These are phyloP conservation scores for Cathartes aura DNA, from an alignment of 2,113 vertebrate species.

Conservation along the genomic window DNA sequence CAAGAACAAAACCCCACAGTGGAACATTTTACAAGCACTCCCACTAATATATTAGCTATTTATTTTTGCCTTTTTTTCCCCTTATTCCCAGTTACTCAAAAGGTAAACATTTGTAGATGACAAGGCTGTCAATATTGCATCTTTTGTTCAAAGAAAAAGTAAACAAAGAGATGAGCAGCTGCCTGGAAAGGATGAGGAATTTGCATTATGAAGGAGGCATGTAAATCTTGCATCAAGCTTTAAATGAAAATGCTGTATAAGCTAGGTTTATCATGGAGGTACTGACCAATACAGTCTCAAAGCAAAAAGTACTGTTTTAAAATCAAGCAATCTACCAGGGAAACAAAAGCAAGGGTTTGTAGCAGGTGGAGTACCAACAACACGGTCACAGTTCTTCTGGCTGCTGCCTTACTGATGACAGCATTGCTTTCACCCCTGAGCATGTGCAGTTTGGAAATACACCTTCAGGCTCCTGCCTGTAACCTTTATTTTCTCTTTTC, in stretches of 20 bases:
- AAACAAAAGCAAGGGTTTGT: background rate
- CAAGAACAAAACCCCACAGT: background rate
- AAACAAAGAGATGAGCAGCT: background rate
- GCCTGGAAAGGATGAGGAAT: background rate
- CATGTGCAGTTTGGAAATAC: background rate
- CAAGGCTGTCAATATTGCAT: background rate
- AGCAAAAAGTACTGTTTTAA: background rate
- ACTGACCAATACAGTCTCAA: background rate
- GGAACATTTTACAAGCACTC: background rate
- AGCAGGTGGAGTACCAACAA: background rate
- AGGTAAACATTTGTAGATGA: background rate
- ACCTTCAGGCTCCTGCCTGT: background rate
- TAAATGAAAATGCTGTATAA: background rate
- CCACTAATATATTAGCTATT: background rate
- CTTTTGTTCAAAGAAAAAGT: background rate
- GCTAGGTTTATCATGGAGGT: background rate
- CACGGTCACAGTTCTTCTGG: fast-evolving
- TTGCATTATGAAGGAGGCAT: background rate
- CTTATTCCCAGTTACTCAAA: background rate
- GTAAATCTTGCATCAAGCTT: background rate
- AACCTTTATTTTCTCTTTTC: background rate
- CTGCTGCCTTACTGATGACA: background rate
- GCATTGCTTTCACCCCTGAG: background rate
- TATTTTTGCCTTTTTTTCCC: background rate
- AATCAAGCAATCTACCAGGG: background rate